Conservation (phyloP, 1,140 invertebrate species). For the Pseudomyrmex pallidus region DNA sequence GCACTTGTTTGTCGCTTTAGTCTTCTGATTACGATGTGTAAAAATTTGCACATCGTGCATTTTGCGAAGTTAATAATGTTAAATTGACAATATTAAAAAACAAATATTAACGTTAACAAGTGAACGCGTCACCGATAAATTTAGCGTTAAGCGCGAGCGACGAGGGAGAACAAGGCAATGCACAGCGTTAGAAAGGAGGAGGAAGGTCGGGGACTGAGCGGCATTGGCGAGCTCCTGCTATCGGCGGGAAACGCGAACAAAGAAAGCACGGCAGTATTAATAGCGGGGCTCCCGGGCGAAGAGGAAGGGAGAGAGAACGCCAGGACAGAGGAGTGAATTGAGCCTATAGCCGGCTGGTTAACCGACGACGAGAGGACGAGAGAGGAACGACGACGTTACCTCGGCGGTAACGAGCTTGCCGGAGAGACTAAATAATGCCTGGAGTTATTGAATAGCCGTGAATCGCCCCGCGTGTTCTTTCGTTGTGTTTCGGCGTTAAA, state of each 20-base stretch:
- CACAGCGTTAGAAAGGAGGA: background rate
- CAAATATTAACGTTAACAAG: too few relatives aligned
- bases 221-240: slow-evolving; percentile 12
- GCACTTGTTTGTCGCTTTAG: too few relatives aligned
- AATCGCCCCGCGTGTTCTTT: slow-evolving; percentile 6
- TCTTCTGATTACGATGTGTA: too few relatives aligned
- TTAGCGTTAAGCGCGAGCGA: background rate
- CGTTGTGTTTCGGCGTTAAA: slow-evolving; percentile 10
- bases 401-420: slow-evolving; percentile 42
- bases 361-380: slow-evolving; percentile 12
- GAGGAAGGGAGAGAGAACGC: background rate
- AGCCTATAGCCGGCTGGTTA: slow-evolving; percentile 37
- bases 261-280: slow-evolving; percentile 55
- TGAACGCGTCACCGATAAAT: too few relatives aligned
- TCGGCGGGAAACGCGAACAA: slow-evolving; percentile 36
- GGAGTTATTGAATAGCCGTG: slow-evolving; percentile 37
- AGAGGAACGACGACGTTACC: slow-evolving; percentile 13
- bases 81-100: too few relatives aligned
- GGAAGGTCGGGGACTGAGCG: slow-evolving; percentile 6
- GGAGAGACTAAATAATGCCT: slow-evolving; percentile 47
- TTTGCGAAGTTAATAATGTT: too few relatives aligned
- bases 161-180: background rate
- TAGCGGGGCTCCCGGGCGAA: slow-evolving; percentile 32
- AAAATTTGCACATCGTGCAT: too few relatives aligned
- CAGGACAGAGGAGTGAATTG: slow-evolving; percentile 16